These are phyloP conservation scores for Lineus longissimus DNA, from an alignment of 1,140 invertebrate species.

Conservation along the genomic window DNA sequence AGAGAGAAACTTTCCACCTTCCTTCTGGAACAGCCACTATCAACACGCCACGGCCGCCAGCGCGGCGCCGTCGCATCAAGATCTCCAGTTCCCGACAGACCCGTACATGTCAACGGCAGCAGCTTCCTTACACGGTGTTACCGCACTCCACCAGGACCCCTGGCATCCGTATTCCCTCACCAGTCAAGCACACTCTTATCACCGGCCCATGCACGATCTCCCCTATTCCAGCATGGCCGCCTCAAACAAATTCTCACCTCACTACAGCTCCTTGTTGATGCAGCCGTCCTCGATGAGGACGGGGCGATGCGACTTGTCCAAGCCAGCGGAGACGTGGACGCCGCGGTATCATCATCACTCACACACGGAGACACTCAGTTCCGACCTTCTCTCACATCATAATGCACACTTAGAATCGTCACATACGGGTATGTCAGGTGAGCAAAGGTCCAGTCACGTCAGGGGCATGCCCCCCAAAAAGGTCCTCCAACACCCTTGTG, in stretches of 20 bases:
- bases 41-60: neutral
- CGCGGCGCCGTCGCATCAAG: neutral
- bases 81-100: neutral
- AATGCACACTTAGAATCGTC: no score
- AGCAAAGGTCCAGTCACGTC: no score
- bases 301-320: neutral
- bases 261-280: conserved; percentile 5
- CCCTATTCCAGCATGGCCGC: conserved; percentile 4
- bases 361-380: no score
- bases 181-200: neutral
- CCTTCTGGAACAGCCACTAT: neutral
- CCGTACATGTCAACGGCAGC: neutral
- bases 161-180: neutral
- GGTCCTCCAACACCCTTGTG: no score
- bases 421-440: no score
- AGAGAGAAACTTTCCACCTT: neutral
- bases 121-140: neutral
- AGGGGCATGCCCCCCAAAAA: no score
- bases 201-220: neutral
- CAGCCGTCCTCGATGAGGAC: conserved; percentile 2
- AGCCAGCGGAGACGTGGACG: no score
- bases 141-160: neutral
- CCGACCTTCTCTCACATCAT: no score
- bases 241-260: neutral
- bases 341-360: no score